Evolutionary conservation across 2,888 invertebrate species (phyloP).

Genomic region (Meiosimyza platycephala): DNA sequence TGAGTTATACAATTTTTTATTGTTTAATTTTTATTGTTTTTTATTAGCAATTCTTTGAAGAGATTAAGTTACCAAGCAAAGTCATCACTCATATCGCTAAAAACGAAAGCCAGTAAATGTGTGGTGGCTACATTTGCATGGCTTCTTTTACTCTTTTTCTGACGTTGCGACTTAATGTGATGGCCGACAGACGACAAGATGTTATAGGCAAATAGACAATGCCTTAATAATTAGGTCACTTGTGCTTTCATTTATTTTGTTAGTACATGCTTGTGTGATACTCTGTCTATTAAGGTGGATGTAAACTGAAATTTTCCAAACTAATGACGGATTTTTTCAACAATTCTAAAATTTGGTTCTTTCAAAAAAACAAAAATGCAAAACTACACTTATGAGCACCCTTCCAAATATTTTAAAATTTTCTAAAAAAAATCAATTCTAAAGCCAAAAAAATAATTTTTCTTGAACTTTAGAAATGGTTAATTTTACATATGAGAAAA

Average conservation of each 20-base stretch:
- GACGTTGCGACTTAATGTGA: not conserved
- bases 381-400: too few relatives aligned
- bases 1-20: too few relatives aligned
- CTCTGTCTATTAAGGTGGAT: slow-evolving; percentile 32
- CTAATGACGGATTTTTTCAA: not conserved
- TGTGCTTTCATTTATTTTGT: slow-evolving; percentile 44
- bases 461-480: too few relatives aligned
- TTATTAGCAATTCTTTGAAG: slow-evolving; percentile 27
- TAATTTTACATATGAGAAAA: too few relatives aligned
- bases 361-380: too few relatives aligned
- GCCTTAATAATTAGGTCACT: slow-evolving; percentile 58
- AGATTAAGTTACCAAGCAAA: slow-evolving; percentile 49
- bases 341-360: too few relatives aligned
- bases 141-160: slow-evolving; percentile 44
- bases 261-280: not conserved
- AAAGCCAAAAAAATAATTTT: too few relatives aligned
- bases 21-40: not conserved
- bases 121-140: slow-evolving; percentile 45
- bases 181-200: not conserved
- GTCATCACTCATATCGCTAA: slow-evolving; percentile 55
- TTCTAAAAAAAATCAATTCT: too few relatives aligned
- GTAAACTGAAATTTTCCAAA: slow-evolving; percentile 2
- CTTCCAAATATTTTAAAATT: too few relatives aligned
- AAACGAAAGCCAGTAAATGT: slow-evolving; percentile 46
- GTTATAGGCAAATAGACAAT: slow-evolving; percentile 35